Conservation (phyloP, 1,140 invertebrate species). For the Drosophila santomea region DNA sequence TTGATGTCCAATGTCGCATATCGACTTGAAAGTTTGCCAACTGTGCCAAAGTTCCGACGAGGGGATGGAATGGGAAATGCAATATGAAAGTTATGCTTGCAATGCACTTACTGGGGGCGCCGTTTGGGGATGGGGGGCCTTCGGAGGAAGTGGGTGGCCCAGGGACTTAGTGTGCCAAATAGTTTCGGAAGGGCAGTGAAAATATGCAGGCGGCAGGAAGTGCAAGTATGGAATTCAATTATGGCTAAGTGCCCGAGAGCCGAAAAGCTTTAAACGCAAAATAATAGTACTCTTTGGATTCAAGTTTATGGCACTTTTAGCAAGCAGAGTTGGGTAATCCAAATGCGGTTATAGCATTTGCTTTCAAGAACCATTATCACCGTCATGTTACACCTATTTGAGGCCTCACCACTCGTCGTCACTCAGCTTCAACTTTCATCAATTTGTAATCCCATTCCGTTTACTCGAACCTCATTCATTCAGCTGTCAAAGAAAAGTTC, state of each 20-base stretch:
- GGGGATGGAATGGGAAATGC: slow-evolving; percentile 18
- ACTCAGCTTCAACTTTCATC: slow-evolving; percentile 16
- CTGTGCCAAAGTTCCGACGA: slow-evolving; percentile 30
- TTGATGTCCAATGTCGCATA: slow-evolving; percentile 55
- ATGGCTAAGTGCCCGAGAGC: slow-evolving; percentile 51
- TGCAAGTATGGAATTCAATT: slow-evolving; percentile 66
- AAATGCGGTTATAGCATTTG: slow-evolving; percentile 9
- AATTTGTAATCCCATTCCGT: slow-evolving; percentile 56
- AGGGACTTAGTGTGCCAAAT: slow-evolving; percentile 47
- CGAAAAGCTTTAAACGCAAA: slow-evolving; percentile 32
- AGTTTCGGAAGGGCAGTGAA: slow-evolving; percentile 41
- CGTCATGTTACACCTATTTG: slow-evolving; percentile 14
- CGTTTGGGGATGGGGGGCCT: not conserved
- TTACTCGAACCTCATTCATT: slow-evolving; percentile 40
- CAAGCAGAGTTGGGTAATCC: slow-evolving; percentile 6
- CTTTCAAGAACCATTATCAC: slow-evolving; percentile 23
- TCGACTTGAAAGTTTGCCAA: slow-evolving; percentile 63
- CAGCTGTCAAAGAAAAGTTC: slow-evolving; percentile 57
- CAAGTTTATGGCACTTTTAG: slow-evolving; percentile 18
- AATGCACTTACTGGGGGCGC: slow-evolving; percentile 45
- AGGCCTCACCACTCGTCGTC: slow-evolving; percentile 12
- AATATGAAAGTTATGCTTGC: slow-evolving; percentile 69
- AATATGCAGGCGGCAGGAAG: slow-evolving; percentile 32
- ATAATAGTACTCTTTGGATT: slow-evolving; percentile 17
- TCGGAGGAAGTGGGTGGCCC: not conserved